These are phyloP conservation scores for Barbus barbus DNA, from an alignment of 2,113 vertebrate genomes.

Conservation along the genomic window DNA sequence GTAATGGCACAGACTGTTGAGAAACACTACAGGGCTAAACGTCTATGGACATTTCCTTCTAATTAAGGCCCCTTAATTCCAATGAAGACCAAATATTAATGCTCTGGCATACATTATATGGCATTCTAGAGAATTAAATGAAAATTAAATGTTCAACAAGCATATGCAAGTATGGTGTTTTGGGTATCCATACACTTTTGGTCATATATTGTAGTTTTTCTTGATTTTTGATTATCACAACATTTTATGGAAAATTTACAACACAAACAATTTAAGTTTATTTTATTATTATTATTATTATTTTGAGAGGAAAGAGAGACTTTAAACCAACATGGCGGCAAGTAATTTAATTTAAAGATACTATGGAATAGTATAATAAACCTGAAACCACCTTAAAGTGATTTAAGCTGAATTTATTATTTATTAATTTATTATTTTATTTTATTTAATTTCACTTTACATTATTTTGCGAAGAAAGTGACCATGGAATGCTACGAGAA, in stretches of 20 bases:
- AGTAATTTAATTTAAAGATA: not conserved
- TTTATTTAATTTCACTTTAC: no score
- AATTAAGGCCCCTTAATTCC: not conserved
- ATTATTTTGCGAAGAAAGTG: no score
- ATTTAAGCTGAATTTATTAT: no score
- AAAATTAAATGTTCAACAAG: not conserved
- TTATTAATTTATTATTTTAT: not conserved
- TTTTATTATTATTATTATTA: not conserved
- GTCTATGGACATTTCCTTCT: not conserved
- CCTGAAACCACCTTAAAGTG: no score
- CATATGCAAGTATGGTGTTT: not conserved
- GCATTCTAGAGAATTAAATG: not conserved
- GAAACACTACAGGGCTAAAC: not conserved
- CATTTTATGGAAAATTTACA: no score
- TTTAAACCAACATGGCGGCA: not conserved
- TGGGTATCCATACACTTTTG: not conserved
- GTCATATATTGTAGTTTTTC: no score
- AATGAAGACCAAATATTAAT: not conserved
- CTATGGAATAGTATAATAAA: no score
- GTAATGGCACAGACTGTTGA: not conserved
- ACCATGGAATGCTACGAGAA: no score
- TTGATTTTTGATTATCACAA: no score
- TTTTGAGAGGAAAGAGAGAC: not conserved
- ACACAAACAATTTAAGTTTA: not conserved
- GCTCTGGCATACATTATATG: not conserved